Conservation (phyloP, 2,113 vertebrate genomes). For the Xenopus laevis region DNA sequence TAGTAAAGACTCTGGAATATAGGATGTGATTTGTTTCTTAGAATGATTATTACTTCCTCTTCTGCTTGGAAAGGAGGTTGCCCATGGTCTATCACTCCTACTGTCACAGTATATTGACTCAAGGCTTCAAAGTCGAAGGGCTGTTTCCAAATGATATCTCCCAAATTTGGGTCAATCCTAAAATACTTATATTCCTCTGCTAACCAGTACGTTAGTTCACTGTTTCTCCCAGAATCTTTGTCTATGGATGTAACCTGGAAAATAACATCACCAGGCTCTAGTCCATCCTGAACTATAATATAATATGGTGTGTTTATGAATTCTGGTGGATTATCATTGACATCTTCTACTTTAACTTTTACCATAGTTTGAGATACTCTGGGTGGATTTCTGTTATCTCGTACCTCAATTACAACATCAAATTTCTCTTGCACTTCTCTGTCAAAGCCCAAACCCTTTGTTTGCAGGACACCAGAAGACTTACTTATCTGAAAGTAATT, state of each 20-base stretch:
- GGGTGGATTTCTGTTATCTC: slow-evolving; percentile 74
- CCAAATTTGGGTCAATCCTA: slow-evolving; percentile 82
- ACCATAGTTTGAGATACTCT: slow-evolving; percentile 76
- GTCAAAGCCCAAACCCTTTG: slow-evolving; percentile 79
- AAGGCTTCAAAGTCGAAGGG: slow-evolving; percentile 86
- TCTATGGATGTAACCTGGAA: slow-evolving; percentile 86
- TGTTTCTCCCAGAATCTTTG: slow-evolving; percentile 78
- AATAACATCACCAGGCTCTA: slow-evolving; percentile 87
- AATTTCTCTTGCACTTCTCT: slow-evolving; percentile 75
- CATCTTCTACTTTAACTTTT: slow-evolving; percentile 80
- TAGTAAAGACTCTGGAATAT: slow-evolving; percentile 89
- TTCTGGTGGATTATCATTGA: slow-evolving; percentile 82
- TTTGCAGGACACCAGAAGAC: slow-evolving; percentile 84
- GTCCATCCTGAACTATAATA: slow-evolving; percentile 76
- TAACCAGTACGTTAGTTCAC: slow-evolving; percentile 74
- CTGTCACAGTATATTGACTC: slow-evolving; percentile 81
- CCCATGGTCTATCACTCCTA: slow-evolving; percentile 81
- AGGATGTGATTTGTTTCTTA: slow-evolving; percentile 89
- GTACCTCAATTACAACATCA: slow-evolving; percentile 76
- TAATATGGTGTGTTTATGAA: slow-evolving; percentile 87
- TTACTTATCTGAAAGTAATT: slow-evolving; percentile 73
- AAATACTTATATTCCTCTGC: slow-evolving; percentile 85
- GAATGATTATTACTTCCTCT: slow-evolving; percentile 79
- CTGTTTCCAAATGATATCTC: slow-evolving; percentile 84
- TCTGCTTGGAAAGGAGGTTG: slow-evolving; percentile 65